Percentiles rank a stretch among this genome's conserved stretches.
Evolutionary conservation across 2,888 invertebrate genomes (phyloP).

Genomic region (Biston betularia): DNA sequence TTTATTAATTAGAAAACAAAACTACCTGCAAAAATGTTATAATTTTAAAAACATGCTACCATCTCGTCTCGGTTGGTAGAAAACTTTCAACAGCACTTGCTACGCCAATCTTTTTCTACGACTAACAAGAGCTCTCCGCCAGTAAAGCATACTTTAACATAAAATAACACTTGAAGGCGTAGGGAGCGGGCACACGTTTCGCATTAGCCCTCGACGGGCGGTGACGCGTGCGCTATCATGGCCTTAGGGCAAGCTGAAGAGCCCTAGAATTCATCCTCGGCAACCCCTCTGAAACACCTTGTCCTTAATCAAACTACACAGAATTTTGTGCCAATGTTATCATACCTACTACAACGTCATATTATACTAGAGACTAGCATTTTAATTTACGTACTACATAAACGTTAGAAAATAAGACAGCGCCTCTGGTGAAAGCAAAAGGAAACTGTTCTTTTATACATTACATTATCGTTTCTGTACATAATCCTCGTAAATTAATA

Average conservation of each 20-base stretch:
- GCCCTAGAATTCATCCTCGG: constrained; percentile 48
- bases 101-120: constrained; percentile 34
- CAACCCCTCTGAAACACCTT: constrained; percentile 53
- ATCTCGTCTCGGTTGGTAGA: constrained; percentile 8
- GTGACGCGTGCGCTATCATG: constrained; percentile 68
- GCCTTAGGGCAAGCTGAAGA: constrained; percentile 48
- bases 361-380: background rate
- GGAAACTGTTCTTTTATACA: too few species aligned
- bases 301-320: constrained; percentile 62
- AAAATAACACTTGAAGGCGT: constrained; percentile 50
- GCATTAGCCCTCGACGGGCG: constrained; percentile 51
- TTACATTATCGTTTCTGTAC: too few species aligned
- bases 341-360: background rate
- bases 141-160: constrained; percentile 41
- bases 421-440: too few species aligned
- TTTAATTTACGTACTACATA: too few species aligned
- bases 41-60: constrained; percentile 7
- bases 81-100: constrained; percentile 29
- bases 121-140: constrained; percentile 41
- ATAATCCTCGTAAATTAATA: too few species aligned
- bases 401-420: too few species aligned
- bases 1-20: background rate
- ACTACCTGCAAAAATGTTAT: background rate
- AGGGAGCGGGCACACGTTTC: constrained; percentile 51
- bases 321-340: constrained; percentile 43